These are phyloP conservation scores for Eremobia ochroleuca DNA, from an alignment of 2,888 invertebrate genomes.

Conservation along the genomic window DNA sequence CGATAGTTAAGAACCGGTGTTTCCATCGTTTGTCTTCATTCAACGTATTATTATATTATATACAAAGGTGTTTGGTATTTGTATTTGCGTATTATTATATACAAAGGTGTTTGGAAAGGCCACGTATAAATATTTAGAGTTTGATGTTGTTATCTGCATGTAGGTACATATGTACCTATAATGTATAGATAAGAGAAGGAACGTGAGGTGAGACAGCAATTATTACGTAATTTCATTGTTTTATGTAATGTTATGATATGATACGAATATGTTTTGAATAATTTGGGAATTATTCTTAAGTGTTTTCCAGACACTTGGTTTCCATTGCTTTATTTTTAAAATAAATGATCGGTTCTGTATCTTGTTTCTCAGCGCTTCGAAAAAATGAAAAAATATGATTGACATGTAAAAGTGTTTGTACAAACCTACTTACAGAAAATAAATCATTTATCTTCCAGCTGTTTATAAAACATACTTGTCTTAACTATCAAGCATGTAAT, in stretches of 20 bases:
- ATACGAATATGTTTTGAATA: conserved; percentile 34
- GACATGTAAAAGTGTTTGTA: too few species aligned
- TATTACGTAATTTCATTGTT: conserved; percentile 62
- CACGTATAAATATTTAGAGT: conserved; percentile 62
- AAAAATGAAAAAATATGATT: too few species aligned
- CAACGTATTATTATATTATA: conserved; percentile 49
- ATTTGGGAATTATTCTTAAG: conserved; percentile 13
- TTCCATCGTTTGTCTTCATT: conserved; percentile 48
- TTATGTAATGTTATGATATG: conserved; percentile 48
- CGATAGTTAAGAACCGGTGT: conserved; percentile 43
- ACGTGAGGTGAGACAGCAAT: conserved; percentile 56
- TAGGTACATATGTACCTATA: conserved; percentile 48
- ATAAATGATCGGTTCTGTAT: not conserved
- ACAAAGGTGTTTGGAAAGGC: conserved; percentile 56
- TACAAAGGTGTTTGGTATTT: conserved; percentile 57
- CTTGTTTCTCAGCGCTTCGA: not conserved
- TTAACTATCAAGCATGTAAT: not conserved
- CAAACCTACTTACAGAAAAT: too few species aligned
- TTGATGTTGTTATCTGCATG: conserved; percentile 55
- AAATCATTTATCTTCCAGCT: too few species aligned
- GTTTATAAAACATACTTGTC: conserved; percentile 7
- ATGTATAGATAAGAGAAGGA: conserved; percentile 54
- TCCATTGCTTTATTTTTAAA: conserved; percentile 7
- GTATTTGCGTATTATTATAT: too few species aligned
- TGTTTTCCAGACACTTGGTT: not conserved